Evolutionary conservation across 92 coral and sea anemone species (phyloP), one percentile per base, ranked within the genome.

Genomic region (Phenganax marumi): DNA sequence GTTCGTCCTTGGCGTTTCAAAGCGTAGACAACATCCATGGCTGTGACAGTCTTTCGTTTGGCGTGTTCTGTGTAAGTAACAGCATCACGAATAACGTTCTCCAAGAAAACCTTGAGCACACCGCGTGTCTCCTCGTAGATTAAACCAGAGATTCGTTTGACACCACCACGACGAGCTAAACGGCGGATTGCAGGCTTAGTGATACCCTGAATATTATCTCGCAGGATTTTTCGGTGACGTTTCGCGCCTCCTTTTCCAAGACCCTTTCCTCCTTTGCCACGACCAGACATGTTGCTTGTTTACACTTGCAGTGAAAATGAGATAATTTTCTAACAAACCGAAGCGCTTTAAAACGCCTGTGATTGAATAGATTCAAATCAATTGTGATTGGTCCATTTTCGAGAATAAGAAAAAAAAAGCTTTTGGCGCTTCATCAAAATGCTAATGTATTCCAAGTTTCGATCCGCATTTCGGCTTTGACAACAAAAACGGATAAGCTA

Each of bases 1-100:
- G 70, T 68, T 4, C 79, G 65, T 64, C 77, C 85, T 79, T 79
- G 73, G 17, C 83, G 52, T 13, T 79, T 79, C 43, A 91, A 83
- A 50, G 97, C 97, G 76, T 92, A 92, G 54, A 90, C 97, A 33
- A 92, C 91, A 65, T 92, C 93, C 93, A 90, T 90, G 61, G 97
- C 97, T 8, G 97, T 90, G 75, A 92, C 97, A 9, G 97, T 92
- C 93, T 92, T 92, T 14, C 97, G 83, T 85, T 90, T 73, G 54
- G 79, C 79, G 79, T 73, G 79, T 61, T 73, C 61, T 58, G 46
- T 73, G 58, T 52, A 24, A 26, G 72, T 24, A 9, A 65, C 53
- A 69, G 21, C 16, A 56, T 19, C 21, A 14, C 16, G 63, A 56
- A 89, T 90, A 24, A 91, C 97, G 43, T 33, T 33, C 43, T 33